These are phyloP conservation scores for Isurus oxyrinchus DNA, from an alignment of 2,113 vertebrate genomes.

Conservation along the genomic window DNA sequence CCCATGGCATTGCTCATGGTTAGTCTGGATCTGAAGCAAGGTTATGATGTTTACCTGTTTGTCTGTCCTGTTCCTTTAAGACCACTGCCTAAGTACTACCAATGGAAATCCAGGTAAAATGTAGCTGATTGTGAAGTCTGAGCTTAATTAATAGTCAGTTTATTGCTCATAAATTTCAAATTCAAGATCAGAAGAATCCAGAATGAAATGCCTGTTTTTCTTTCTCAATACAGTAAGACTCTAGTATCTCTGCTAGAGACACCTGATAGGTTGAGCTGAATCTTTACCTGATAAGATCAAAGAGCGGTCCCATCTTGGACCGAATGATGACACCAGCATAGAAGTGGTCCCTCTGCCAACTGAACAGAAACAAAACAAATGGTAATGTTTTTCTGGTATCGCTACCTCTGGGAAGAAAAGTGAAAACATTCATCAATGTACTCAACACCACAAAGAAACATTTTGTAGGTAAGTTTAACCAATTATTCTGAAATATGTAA, in stretches of 20 bases:
- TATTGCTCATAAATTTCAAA: not conserved
- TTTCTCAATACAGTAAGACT: not conserved
- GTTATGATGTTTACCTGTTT: not conserved
- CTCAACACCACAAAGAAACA: not conserved
- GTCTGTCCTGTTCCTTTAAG: not conserved
- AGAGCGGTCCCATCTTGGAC: not conserved
- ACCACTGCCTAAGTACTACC: not conserved
- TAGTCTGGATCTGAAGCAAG: constrained; percentile 5
- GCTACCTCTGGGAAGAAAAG: not conserved
- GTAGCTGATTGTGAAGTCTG: not conserved
- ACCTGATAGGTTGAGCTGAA: not conserved
- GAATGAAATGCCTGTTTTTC: not conserved
- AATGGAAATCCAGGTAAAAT: not conserved
- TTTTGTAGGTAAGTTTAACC: not conserved
- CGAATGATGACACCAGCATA: not conserved
- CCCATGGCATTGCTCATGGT: not conserved
- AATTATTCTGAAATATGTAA: not conserved
- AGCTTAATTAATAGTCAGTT: not conserved
- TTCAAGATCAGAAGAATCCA: not conserved
- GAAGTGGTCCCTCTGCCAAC: not conserved
- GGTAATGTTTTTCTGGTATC: not conserved
- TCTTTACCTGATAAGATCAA: not conserved
- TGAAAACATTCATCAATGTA: not conserved
- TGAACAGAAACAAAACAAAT: not conserved
- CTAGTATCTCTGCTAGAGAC: not conserved